Conservation (phyloP, 1,140 invertebrate genomes). For the Oedothorax gibbosus region DNA sequence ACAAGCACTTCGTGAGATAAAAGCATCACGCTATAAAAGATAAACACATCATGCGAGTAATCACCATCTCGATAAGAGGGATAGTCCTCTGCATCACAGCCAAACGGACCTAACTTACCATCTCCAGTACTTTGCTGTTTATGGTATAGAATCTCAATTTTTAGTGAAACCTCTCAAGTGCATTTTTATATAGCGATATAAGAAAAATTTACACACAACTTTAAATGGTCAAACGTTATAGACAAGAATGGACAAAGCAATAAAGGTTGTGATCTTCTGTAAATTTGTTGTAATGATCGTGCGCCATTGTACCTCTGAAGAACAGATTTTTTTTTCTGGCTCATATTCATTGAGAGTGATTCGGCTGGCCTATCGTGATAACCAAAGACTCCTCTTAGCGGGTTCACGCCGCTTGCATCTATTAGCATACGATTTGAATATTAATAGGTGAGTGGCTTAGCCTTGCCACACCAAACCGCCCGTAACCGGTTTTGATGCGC, state of each 20-base stretch:
- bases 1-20: conserved; percentile 39
- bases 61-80: conserved; percentile 15
- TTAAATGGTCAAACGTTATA: too few species aligned
- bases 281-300: too few species aligned
- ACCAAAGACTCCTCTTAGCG: neutral
- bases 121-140: too few species aligned
- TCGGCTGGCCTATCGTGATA: conserved; percentile 13
- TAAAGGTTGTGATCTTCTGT: too few species aligned
- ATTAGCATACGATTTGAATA: conserved; percentile 56
- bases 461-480: neutral
- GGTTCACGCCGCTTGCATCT: conserved; percentile 25
- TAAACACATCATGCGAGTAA: conserved; percentile 49
- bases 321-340: conserved; percentile 2
- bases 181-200: too few species aligned
- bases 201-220: too few species aligned
- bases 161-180: too few species aligned
- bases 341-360: conserved; percentile 11
- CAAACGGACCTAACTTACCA: too few species aligned
- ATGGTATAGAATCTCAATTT: too few species aligned
- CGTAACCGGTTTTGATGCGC: neutral
- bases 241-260: too few species aligned
- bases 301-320: neutral
- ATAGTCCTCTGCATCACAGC: too few species aligned
- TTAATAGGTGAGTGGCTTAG: conserved; percentile 23
- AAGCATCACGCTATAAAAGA: conserved; percentile 1